A percentile compares a stretch with the other conserved stretches of the same genome.
Conservation (phyloP, 1,140 invertebrate genomes). For the Eriosoma lanigerum region DNA sequence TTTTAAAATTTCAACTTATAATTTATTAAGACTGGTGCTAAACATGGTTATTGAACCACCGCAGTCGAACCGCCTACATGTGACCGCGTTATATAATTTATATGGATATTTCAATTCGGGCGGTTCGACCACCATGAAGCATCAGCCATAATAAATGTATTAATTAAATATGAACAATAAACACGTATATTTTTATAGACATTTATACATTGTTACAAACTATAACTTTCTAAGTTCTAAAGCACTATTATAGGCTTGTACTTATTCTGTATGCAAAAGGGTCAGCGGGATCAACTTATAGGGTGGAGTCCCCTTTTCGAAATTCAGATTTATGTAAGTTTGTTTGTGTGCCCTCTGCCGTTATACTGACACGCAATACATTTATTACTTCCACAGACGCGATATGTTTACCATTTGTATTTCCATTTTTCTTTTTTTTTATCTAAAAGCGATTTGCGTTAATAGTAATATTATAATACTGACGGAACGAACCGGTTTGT, state of each 20-base stretch:
- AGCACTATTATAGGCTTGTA: neutral
- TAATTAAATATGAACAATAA: no score
- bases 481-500: constrained; percentile 11
- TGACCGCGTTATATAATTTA: neutral
- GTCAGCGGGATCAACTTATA: constrained; percentile 27
- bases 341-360: neutral
- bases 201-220: neutral
- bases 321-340: constrained; percentile 39
- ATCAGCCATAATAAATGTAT: no score
- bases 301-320: constrained; percentile 25
- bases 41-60: no score
- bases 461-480: neutral
- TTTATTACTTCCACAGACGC: neutral
- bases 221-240: neutral
- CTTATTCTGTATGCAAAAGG: constrained; percentile 31
- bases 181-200: no score
- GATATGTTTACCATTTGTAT: constrained; percentile 14
- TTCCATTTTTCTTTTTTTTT: neutral
- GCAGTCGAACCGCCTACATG: no score
- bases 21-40: no score
- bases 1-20: no score
- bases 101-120: no score
- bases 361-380: constrained; percentile 9
- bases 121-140: no score
- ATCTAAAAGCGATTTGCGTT: neutral